Evolutionary conservation across 2,113 vertebrate species (phyloP).

Genomic region (Ochotona curzoniae): DNA sequence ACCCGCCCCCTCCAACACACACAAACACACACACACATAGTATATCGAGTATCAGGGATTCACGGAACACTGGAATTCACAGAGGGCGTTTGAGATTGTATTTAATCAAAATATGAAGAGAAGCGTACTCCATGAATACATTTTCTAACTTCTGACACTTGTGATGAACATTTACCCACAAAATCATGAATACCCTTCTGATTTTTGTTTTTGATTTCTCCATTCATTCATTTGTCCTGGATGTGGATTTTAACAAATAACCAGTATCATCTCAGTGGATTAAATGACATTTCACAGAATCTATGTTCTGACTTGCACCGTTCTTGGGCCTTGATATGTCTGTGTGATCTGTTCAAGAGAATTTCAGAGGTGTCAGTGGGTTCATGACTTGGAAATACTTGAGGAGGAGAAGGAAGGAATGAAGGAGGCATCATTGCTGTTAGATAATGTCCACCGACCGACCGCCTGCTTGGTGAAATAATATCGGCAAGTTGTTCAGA

Average conservation of each 20-base stretch:
- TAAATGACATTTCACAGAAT: background rate
- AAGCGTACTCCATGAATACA: fast-evolving
- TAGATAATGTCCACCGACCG: too few relatives aligned
- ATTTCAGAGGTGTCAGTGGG: background rate
- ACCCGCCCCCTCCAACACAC: too few relatives aligned
- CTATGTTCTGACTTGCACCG: background rate
- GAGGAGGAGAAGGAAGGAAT: background rate
- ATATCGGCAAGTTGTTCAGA: too few relatives aligned
- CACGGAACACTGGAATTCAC: fast-evolving
- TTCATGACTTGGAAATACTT: background rate
- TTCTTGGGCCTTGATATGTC: background rate
- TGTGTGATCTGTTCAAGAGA: background rate
- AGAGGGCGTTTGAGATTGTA: background rate
- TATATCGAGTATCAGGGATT: background rate
- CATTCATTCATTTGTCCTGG: background rate
- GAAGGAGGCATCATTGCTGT: too few relatives aligned
- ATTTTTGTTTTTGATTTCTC: background rate
- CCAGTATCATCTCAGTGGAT: background rate
- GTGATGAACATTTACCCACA: background rate
- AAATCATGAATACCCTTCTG: background rate
- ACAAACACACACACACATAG: too few relatives aligned
- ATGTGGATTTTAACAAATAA: background rate
- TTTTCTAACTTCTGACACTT: background rate
- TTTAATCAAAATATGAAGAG: background rate
- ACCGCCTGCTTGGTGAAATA: too few relatives aligned